A percentile compares a stretch with the other conserved stretches of the same genome.
Evolutionary conservation across 2,888 invertebrate genomes (phyloP).

Genomic region (Petrophora chlorosata): DNA sequence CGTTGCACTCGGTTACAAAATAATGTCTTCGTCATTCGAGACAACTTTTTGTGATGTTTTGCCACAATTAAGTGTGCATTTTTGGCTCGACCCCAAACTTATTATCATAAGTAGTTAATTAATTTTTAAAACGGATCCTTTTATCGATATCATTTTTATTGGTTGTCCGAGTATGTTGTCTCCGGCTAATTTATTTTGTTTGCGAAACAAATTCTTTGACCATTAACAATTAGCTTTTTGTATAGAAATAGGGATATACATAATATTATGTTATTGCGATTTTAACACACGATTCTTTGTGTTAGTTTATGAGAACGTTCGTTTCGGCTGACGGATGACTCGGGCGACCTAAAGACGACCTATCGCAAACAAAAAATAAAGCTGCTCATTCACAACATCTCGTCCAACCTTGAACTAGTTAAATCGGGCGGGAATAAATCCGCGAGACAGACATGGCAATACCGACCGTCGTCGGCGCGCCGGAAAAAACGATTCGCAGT

Average conservation of each 20-base stretch:
- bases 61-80: conserved; percentile 67
- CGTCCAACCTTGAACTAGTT: conserved; percentile 78
- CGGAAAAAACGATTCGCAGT: conserved; percentile 66
- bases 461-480: conserved; percentile 44
- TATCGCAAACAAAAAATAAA: conserved; percentile 68
- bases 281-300: conserved; percentile 60
- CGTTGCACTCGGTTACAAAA: conserved; percentile 77
- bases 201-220: conserved; percentile 49
- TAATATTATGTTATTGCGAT: conserved; percentile 42
- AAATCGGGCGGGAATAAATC: conserved; percentile 68
- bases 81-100: conserved; percentile 59
- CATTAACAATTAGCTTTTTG: conserved; percentile 41
- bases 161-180: conserved; percentile 53
- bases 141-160: conserved; percentile 61
- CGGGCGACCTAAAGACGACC: conserved; percentile 75
- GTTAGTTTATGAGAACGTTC: conserved; percentile 55
- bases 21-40: conserved; percentile 67
- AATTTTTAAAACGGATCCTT: conserved; percentile 67
- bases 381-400: conserved; percentile 70
- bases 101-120: conserved; percentile 76
- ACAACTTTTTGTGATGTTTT: conserved; percentile 65
- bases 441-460: conserved; percentile 63
- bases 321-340: conserved; percentile 66
- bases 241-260: conserved; percentile 33
- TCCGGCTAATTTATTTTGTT: conserved; percentile 55